Evolutionary conservation across 2,888 invertebrate genomes (phyloP).

Genomic region (Uloborus plumipes): DNA sequence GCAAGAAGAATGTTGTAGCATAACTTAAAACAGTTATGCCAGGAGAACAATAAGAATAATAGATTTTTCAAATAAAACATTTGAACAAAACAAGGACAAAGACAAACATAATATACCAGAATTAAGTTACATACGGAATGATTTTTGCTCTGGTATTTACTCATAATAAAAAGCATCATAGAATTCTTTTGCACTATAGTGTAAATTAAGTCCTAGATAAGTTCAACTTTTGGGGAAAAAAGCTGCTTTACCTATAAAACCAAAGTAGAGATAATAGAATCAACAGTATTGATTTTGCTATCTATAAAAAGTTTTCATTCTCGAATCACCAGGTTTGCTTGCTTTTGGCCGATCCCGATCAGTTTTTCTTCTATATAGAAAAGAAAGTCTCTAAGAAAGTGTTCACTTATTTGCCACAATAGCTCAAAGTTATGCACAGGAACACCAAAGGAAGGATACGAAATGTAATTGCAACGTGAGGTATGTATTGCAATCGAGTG

Average conservation of each 20-base stretch:
- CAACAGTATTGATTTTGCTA: constrained; percentile 4
- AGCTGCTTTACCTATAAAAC: constrained; percentile 28
- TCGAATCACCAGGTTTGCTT: too few species aligned
- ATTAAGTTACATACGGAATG: constrained; percentile 63
- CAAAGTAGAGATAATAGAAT: constrained; percentile 29
- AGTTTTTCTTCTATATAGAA: constrained; percentile 17
- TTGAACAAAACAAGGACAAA: constrained; percentile 45
- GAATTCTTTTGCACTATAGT: constrained; percentile 21
- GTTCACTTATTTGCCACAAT: constrained; percentile 38
- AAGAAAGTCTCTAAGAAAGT: constrained; percentile 34
- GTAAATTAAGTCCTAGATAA: constrained; percentile 39
- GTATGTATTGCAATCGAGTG: constrained; percentile 55
- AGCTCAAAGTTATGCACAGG: constrained; percentile 32
- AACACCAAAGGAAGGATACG: constrained; percentile 47
- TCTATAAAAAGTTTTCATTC: constrained; percentile 42
- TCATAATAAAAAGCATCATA: constrained; percentile 33
- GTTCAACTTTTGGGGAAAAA: background rate
- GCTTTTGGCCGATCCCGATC: too few species aligned
- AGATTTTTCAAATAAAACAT: constrained; percentile 19
- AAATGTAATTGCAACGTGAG: constrained; percentile 57
- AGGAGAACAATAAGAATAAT: constrained; percentile 38
- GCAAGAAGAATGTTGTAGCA: background rate
- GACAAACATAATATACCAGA: constrained; percentile 57
- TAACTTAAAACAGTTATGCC: background rate
- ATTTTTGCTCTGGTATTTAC: constrained; percentile 56